Evolutionary conservation across 2,113 vertebrate genomes (phyloP), one percentile per base, ranked within the genome.

Genomic region (Rhabdornis inornatus): DNA sequence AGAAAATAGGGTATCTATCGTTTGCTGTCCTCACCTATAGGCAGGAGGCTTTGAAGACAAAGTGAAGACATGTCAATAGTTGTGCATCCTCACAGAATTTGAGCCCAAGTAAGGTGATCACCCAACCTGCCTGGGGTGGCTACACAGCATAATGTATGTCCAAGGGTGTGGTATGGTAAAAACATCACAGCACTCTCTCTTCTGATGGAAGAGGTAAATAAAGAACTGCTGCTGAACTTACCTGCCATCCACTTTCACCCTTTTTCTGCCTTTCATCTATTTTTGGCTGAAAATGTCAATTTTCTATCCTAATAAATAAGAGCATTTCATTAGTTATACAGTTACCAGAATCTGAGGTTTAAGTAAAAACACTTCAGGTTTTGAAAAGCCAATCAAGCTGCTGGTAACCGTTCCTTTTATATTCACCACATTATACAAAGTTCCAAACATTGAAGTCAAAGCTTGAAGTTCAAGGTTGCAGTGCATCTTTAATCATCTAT

Each of bases 11-110:
- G 4, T 11, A 40, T 78, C 44, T 31, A 2, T 39, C 76, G 78
- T 55, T 47, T 24, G 85, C 64, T 64, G 79, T 60, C 56, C 76
- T 93, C 90, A 68, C 85, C 88, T 80, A 28, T 2, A 68, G 68
- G 33, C 63, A 87, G 49, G 42, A 91, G 45, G 66, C 95, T 87
- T 94, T 92, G 91, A 96, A 95, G 61, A 59, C 13, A 70, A 42
- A n/a, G 74, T 75, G 47, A 92, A 71, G 70, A 85, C 63, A 14
- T 27, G 50, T 77, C 44, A 65, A 77, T 17, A 72, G 74, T 25
- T 94, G 39, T 79, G 74, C 78, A 83, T 57, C 66, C 81, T 95
- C 50, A 68, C 57, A 79, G 78, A 74, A 78, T 74, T 44, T 45
- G 33, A 77, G 79, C 15, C 56, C 8, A 79, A 69, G 61, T n/a